phyloP scores from a whole-genome alignment of 2,888 invertebrate species.

The Cantharis rufa region DNA sequence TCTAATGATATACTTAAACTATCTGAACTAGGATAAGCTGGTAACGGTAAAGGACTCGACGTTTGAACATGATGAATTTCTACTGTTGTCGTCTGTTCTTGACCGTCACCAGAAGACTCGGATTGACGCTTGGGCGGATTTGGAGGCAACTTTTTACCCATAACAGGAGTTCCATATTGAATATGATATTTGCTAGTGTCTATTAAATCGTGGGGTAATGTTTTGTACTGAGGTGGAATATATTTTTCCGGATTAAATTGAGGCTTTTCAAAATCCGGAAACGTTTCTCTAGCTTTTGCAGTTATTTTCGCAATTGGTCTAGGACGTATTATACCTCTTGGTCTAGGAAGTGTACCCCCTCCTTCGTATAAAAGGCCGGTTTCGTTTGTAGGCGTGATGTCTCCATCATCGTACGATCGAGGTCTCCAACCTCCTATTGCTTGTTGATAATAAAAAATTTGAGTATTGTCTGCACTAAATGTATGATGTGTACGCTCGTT shows the following conservation, averaged over 20 bases:
- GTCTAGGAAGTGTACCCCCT: constrained; percentile 85
- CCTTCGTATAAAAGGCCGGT: constrained; percentile 63
- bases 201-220: constrained; percentile 59
- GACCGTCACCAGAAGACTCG: constrained; percentile 43
- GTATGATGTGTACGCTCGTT: constrained; percentile 67
- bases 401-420: constrained; percentile 85
- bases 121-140: constrained; percentile 78
- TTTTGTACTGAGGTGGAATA: constrained; percentile 58
- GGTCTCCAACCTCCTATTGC: constrained; percentile 57
- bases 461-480: constrained; percentile 63
- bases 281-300: constrained; percentile 59
- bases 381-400: constrained; percentile 88
- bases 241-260: constrained; percentile 54
- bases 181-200: constrained; percentile 56
- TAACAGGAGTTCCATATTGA: constrained; percentile 65
- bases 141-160: constrained; percentile 78
- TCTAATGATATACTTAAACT: constrained; percentile 65
- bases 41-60: constrained; percentile 64
- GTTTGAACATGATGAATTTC: constrained; percentile 56
- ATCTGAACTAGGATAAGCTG: constrained; percentile 69
- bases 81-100: constrained; percentile 55
- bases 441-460: constrained; percentile 61
- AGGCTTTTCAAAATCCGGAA: constrained; percentile 56
- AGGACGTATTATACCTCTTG: constrained; percentile 78
- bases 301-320: constrained; percentile 79